Percentiles rank a stretch among this genome's conserved stretches.
These are phyloP conservation scores for Siphamia tubifer DNA, from an alignment of 2,113 vertebrate genomes.

Conservation along the genomic window DNA sequence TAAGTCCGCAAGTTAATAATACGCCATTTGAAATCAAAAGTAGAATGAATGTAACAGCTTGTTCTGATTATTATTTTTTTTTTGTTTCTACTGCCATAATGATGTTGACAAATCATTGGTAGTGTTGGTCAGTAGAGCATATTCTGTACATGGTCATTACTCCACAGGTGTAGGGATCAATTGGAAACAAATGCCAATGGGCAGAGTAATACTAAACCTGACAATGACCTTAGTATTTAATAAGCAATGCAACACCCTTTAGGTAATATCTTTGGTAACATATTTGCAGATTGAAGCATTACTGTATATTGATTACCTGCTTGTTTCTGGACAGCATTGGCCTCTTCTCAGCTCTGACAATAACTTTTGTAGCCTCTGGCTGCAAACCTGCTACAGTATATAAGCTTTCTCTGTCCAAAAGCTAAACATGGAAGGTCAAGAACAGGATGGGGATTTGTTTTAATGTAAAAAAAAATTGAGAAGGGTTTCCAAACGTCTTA, in stretches of 20 bases:
- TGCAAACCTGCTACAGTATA: not conserved
- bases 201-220: too few species aligned
- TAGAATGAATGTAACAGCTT: not conserved
- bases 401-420: slow-evolving; percentile 4
- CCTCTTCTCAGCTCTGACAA: not conserved
- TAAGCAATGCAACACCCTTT: too few species aligned
- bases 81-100: too few species aligned
- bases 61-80: not conserved
- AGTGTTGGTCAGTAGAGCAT: too few species aligned
- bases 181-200: too few species aligned
- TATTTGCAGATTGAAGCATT: slow-evolving; percentile 21
- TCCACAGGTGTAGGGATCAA: too few species aligned
- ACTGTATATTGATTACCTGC: slow-evolving; percentile 10
- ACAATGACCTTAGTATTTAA: too few species aligned
- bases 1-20: not conserved
- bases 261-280: too few species aligned
- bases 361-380: slow-evolving; percentile 8
- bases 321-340: not conserved
- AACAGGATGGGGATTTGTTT: not conserved
- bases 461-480: not conserved
- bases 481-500: not conserved
- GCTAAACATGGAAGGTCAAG: not conserved
- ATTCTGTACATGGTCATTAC: too few species aligned
- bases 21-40: too few species aligned
- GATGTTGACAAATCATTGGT: too few species aligned